A percentile compares a stretch with the other conserved stretches of the same genome.
Conservation (phyloP, 2,888 invertebrate species). For the Resseliella maxima region DNA sequence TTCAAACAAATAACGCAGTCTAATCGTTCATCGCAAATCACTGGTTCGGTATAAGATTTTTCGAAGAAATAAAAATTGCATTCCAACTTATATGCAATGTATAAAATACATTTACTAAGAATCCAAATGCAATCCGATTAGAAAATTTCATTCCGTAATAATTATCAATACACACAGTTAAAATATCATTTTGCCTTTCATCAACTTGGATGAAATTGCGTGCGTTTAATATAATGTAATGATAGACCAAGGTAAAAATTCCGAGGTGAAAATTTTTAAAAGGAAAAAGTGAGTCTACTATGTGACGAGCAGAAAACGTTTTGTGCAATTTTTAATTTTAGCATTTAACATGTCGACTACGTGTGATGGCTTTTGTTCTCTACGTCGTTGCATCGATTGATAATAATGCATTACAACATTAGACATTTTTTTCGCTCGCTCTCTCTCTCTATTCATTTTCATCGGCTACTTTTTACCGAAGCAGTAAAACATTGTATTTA, state of each 20-base stretch:
- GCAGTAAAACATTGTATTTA: neutral
- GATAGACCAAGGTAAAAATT: neutral
- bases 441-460: no score
- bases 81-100: neutral
- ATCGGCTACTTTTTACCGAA: neutral
- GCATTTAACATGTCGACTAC: constrained; percentile 14
- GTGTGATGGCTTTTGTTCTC: constrained; percentile 27
- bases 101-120: neutral
- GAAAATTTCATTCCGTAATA: constrained; percentile 32
- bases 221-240: neutral
- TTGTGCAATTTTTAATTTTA: constrained; percentile 14
- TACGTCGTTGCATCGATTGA: constrained; percentile 11
- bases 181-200: constrained; percentile 52
- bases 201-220: neutral
- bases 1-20: neutral
- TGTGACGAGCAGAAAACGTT: neutral
- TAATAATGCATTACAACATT: constrained; percentile 31
- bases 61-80: constrained; percentile 29
- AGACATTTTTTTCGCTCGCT: neutral
- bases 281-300: neutral
- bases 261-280: neutral
- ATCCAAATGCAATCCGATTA: neutral
- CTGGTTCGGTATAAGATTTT: constrained; percentile 11
- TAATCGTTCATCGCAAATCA: constrained; percentile 29
- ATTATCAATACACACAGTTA: constrained; percentile 32